phyloP scores from a whole-genome alignment of 2,797 vertebrate genomes.

The Lacerta viridis region DNA sequence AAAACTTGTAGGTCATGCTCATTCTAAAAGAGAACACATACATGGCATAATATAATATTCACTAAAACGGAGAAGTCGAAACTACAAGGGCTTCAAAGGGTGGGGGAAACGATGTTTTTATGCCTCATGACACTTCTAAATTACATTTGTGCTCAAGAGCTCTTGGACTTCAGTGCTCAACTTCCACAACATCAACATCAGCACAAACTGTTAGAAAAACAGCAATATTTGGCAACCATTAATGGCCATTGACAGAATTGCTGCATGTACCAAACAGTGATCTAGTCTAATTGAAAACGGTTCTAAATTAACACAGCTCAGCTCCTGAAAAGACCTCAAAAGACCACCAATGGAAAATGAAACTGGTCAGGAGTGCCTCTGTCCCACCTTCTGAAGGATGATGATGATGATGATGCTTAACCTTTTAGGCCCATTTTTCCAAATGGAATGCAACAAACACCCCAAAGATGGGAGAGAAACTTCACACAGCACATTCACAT shows the following conservation, averaged over 20 bases:
- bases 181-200: neutral
- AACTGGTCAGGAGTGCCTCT: neutral
- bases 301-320: neutral
- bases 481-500: neutral
- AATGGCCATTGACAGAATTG: neutral
- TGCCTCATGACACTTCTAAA: neutral
- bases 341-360: neutral
- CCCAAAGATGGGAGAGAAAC: neutral
- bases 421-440: neutral
- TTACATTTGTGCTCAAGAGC: neutral
- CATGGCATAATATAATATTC: slow-evolving; percentile 24
- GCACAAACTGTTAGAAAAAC: neutral
- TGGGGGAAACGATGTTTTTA: neutral
- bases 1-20: slow-evolving; percentile 97
- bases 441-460: neutral
- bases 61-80: slow-evolving; percentile 7
- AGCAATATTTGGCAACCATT: neutral
- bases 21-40: slow-evolving; percentile 83
- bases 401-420: neutral
- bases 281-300: neutral
- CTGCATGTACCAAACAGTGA: neutral
- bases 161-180: slow-evolving; percentile 23
- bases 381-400: neutral
- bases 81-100: rapidly evolving
- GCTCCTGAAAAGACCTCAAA: neutral